Evolutionary conservation across 2,113 vertebrate species (phyloP).

Genomic region (Nycticebus coucang): DNA sequence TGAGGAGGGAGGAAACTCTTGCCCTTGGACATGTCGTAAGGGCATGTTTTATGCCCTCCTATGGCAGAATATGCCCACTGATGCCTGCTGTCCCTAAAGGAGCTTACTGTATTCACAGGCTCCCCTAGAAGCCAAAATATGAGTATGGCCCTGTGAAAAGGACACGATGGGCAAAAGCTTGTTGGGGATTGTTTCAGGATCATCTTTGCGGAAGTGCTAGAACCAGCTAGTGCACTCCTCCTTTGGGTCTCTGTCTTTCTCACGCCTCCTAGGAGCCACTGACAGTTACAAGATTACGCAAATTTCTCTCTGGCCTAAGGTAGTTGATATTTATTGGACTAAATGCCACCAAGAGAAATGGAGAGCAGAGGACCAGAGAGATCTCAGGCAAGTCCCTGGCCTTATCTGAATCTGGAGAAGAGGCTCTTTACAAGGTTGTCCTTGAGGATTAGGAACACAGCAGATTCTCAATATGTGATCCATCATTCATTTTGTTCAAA

Average conservation of each 20-base stretch:
- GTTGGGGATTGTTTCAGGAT: neutral
- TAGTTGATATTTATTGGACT: neutral
- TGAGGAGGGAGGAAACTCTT: neutral
- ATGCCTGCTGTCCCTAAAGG: neutral
- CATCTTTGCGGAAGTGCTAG: neutral
- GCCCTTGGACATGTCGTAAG: neutral
- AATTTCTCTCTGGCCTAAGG: neutral
- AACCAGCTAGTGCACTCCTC: neutral
- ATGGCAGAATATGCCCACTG: neutral
- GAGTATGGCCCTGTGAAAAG: neutral
- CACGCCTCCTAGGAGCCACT: neutral
- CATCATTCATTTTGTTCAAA: neutral
- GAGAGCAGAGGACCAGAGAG: neutral
- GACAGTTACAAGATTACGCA: neutral
- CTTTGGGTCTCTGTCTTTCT: neutral
- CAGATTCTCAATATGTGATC: neutral
- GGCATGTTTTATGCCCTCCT: neutral
- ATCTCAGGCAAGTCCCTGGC: neutral
- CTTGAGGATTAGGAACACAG: neutral
- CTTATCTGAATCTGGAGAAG: neutral
- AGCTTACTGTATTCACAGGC: neutral
- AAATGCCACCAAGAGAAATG: neutral
- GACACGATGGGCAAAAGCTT: neutral
- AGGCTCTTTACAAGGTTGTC: neutral
- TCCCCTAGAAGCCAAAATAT: neutral